A percentile compares a stretch with the other conserved stretches of the same genome.
Evolutionary conservation across 1,140 invertebrate genomes (phyloP).

Genomic region (Bombus vancouverensis): DNA sequence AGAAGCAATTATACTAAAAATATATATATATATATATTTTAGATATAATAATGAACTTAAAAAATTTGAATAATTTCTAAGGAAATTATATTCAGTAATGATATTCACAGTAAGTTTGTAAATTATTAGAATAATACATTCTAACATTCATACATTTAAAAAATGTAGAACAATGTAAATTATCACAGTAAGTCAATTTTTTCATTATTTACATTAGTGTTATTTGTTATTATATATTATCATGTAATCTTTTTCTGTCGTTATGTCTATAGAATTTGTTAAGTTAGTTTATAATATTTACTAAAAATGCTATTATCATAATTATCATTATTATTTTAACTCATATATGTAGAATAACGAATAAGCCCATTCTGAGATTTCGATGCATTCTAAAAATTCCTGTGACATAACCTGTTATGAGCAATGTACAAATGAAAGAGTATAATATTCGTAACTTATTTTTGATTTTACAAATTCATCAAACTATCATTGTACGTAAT

Average conservation of each 20-base stretch:
- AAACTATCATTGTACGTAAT: not conserved
- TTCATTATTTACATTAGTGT: not conserved
- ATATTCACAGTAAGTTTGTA: not conserved
- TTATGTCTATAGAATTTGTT: not conserved
- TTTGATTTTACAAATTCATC: not conserved
- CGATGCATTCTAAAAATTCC: not conserved
- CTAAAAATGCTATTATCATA: not conserved
- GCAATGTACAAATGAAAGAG: not conserved
- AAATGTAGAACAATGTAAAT: not conserved
- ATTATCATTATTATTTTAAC: not conserved
- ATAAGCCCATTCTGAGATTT: not conserved
- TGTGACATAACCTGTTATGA: constrained; percentile 23
- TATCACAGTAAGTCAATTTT: not conserved
- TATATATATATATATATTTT: no score
- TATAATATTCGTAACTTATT: not conserved
- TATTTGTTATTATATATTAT: not conserved
- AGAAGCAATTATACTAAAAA: not conserved
- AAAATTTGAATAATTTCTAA: not conserved
- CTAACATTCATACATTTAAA: not conserved
- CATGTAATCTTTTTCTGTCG: not conserved
- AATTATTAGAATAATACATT: not conserved
- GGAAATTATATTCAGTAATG: not conserved
- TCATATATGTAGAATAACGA: constrained; percentile 13
- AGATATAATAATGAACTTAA: not conserved
- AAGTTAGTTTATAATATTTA: not conserved